These are phyloP conservation scores for Dryocosmus kuriphilus DNA, from an alignment of 2,888 invertebrate species.

Conservation along the genomic window DNA sequence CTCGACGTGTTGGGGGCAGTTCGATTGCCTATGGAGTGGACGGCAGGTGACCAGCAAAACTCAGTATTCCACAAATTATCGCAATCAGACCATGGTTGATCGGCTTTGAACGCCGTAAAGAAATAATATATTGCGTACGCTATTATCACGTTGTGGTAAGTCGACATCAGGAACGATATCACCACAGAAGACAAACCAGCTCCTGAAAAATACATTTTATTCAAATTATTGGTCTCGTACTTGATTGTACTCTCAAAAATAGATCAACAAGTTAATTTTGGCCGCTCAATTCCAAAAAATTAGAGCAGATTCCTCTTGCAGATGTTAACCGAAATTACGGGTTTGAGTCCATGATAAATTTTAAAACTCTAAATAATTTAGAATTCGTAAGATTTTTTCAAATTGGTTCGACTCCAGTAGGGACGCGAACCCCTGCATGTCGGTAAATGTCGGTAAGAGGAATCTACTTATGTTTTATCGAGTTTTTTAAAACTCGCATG, in stretches of 20 bases:
- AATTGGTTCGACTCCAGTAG: too few relatives aligned
- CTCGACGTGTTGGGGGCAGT: conserved; percentile 86
- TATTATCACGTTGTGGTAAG: conserved; percentile 97
- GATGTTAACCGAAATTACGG: not conserved
- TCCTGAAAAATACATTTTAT: conserved; percentile 80
- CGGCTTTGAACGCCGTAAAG: conserved; percentile 91
- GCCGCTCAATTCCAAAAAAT: too few relatives aligned
- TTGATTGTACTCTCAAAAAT: too few relatives aligned
- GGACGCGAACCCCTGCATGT: too few relatives aligned
- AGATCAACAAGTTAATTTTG: too few relatives aligned
- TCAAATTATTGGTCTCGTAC: not conserved
- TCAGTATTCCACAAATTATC: conserved; percentile 90
- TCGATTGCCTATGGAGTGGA: conserved; percentile 79
- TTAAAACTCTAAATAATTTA: not conserved
- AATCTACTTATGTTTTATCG: too few relatives aligned
- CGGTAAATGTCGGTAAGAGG: too few relatives aligned
- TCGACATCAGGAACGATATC: conserved; percentile 96
- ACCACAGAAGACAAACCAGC: conserved; percentile 96
- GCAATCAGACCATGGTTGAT: conserved; percentile 94
- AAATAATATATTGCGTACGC: conserved; percentile 96
- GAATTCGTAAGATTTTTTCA: too few relatives aligned
- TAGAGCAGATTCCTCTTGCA: not conserved
- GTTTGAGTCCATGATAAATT: not conserved
- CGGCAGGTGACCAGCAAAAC: conserved; percentile 88
- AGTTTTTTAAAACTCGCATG: too few relatives aligned